A percentile compares a stretch with the other conserved stretches of the same genome.
phyloP scores from a whole-genome alignment of 2,797 vertebrate species.

The Ceryle rudis region DNA sequence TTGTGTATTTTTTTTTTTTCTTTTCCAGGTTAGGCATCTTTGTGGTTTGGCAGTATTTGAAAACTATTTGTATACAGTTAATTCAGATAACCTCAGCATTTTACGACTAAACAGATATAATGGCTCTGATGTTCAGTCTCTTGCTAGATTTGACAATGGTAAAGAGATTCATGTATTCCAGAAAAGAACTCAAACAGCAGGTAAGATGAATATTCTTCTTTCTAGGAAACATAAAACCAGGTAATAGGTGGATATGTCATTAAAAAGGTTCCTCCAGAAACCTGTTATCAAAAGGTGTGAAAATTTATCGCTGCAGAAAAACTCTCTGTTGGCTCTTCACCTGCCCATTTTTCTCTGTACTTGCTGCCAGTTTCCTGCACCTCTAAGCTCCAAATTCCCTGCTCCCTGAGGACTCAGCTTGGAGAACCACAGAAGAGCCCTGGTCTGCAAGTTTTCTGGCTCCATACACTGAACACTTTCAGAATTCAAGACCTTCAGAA shows the following conservation, averaged over 20 bases:
- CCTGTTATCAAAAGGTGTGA: neutral
- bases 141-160: slow-evolving; percentile 84
- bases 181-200: slow-evolving; percentile 90
- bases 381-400: neutral
- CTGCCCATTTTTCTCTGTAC: neutral
- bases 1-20: neutral
- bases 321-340: neutral
- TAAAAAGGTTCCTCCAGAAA: neutral
- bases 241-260: neutral
- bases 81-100: slow-evolving; percentile 84
- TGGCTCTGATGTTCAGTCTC: slow-evolving; percentile 82
- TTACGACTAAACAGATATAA: slow-evolving; percentile 93
- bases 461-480: rapidly evolving
- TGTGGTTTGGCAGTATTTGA: slow-evolving; percentile 93
- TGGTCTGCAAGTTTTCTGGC: rapidly evolving
- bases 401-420: neutral
- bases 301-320: neutral
- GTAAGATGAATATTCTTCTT: slow-evolving; percentile 75
- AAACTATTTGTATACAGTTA: slow-evolving; percentile 90
- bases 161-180: slow-evolving; percentile 89
- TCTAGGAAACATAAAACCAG: rapidly evolving
- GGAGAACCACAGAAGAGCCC: rapidly evolving
- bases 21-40: slow-evolving; percentile 89
- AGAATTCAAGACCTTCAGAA: neutral
- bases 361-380: neutral